Base-by-base conservation (phyloP, 2,888 invertebrate genomes). In the Oscheius myriophilus region DNA sequence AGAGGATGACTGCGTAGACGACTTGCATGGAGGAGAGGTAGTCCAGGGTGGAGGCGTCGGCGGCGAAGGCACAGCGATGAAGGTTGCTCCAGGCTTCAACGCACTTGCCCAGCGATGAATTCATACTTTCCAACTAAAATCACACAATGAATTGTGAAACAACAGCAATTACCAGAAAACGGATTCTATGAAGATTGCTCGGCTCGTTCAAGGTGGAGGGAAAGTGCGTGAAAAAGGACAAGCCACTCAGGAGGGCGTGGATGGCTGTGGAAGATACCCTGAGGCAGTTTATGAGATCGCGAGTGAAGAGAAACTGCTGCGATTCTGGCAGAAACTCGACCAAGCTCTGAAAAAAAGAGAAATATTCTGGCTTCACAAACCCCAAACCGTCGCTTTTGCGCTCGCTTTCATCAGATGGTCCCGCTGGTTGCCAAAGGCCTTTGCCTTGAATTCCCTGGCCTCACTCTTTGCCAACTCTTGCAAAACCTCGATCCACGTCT, bases 41-140 rank as follows among this genome's bases (percentile, higher is more conserved):
- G 61, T 77, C 74, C 51, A 73, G 53, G 7, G 71, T 69, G 0
- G 67, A 59, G 12, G 61, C 16, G 57, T 75, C 74, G 16, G 73
- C 74, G 25, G 72, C 69, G 33, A 73, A 75, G 39, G 70, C 55
- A 0, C 65, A 58, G 14, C 67, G 52, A 16, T 64, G 67, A 23
- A 77, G 53, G n/a, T 45, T 14, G 14, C 71, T 53, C 74, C 76
- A 77, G 3, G 61, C 39, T 26, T 16, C 9, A n/a, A 49, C 61
- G 46, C 61, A 61, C 39, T 61, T 46, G 3, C 16, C 18, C 7
- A 61, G 49, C 2, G 46, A 46, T 33, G n/a, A 33, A 11, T 14
- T 14, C 16, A 25, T 49, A 18, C 46, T 61, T 26, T 61, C 33
- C 23, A 61, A 18, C 61, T 61, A 33, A 49, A 61, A 25, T 14